Conservation (phyloP, 2,888 invertebrate species). For the Cotesia congregata region DNA sequence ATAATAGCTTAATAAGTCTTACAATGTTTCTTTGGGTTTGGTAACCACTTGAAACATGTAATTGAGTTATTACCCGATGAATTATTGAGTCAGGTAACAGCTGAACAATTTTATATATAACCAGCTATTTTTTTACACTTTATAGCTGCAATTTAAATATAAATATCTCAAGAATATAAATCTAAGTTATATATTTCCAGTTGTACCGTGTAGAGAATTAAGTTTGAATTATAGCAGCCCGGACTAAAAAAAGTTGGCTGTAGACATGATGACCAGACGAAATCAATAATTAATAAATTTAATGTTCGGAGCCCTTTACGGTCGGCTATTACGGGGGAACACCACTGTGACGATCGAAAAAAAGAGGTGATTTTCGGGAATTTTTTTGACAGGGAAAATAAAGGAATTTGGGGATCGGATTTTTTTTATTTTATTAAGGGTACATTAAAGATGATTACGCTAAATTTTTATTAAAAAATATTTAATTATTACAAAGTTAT, state of each 20-base stretch:
- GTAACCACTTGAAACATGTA: not conserved
- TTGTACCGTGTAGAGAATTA: not conserved
- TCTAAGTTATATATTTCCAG: slow-evolving; percentile 19
- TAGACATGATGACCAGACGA: slow-evolving; percentile 16
- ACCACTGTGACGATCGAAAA: too few species aligned
- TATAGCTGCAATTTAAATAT: not conserved
- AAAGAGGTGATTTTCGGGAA: too few species aligned
- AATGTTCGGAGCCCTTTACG: not conserved
- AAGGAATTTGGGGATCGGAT: too few species aligned
- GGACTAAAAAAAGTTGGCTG: not conserved
- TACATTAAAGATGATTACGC: too few species aligned
- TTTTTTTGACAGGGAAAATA: too few species aligned
- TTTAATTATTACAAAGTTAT: too few species aligned
- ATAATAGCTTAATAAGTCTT: not conserved
- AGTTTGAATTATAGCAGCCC: not conserved
- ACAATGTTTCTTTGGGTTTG: not conserved
- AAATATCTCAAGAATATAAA: not conserved
- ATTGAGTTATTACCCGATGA: not conserved
- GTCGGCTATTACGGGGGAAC: not conserved
- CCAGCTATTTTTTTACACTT: not conserved
- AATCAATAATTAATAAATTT: slow-evolving; percentile 29
- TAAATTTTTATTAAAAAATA: too few species aligned
- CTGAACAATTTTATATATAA: not conserved
- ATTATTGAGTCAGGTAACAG: not conserved
- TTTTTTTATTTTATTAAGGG: too few species aligned